A percentile compares a stretch with the other conserved stretches of the same genome.
Conservation (phyloP, 2,888 invertebrate species). For the Crematogaster levior region DNA sequence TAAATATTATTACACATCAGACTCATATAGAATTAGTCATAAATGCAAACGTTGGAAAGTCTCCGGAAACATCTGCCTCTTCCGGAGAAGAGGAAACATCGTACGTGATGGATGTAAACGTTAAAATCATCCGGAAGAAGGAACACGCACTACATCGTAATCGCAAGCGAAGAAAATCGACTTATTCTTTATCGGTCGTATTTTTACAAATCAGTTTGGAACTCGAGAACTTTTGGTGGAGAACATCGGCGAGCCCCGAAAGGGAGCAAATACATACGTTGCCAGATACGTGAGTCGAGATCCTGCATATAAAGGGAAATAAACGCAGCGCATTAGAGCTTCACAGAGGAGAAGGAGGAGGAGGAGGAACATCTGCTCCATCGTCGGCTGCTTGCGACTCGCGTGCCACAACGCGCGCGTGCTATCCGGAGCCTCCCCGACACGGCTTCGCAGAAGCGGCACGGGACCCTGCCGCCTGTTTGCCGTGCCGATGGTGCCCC, state of each 20-base stretch:
- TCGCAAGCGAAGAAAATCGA: neutral
- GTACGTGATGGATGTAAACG: neutral
- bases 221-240: neutral
- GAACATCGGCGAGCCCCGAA: neutral
- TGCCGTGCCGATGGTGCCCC: conserved; percentile 25
- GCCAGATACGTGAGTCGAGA: conserved; percentile 4
- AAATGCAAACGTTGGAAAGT: conserved; percentile 16
- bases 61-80: neutral
- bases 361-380: conserved; percentile 71
- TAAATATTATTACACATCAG: neutral
- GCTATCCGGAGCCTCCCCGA: conserved; percentile 51
- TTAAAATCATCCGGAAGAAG: neutral
- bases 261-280: neutral
- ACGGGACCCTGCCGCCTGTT: conserved; percentile 39
- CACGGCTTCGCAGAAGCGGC: conserved; percentile 45
- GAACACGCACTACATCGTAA: neutral
- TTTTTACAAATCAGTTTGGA: neutral
- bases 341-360: conserved; percentile 28
- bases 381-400: conserved; percentile 59
- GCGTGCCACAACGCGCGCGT: conserved; percentile 71
- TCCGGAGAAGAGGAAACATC: neutral
- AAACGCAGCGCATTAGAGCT: conserved; percentile 64
- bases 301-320: conserved; percentile 42
- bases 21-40: neutral
- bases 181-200: neutral